These are phyloP conservation scores for Hyperoplus immaculatus DNA, from an alignment of 2,797 vertebrate species.

Conservation along the genomic window DNA sequence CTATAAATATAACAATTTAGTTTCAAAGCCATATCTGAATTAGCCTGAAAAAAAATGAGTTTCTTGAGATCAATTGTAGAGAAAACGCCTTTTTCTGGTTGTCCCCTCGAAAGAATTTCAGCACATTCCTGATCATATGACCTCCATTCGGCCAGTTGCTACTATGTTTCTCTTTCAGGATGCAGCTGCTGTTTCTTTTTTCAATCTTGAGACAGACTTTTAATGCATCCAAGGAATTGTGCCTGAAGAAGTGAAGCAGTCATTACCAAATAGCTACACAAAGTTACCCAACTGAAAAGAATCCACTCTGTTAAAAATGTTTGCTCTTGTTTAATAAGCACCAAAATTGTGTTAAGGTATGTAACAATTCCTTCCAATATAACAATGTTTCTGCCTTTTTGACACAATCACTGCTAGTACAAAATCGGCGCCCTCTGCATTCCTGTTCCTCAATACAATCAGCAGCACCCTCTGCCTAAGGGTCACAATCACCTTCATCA, in stretches of 20 bases:
- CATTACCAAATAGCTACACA: not conserved
- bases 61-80: not conserved
- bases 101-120: not conserved
- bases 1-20: not conserved
- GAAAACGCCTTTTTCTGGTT: not conserved
- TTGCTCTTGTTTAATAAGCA: not conserved
- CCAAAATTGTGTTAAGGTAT: not conserved
- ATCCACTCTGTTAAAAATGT: not conserved
- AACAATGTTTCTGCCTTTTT: not conserved
- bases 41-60: not conserved
- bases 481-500: slow-evolving; percentile 23
- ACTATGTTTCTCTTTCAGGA: not conserved
- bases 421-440: slow-evolving; percentile 2
- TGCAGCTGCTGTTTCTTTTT: not conserved
- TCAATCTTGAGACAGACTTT: not conserved
- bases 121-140: not conserved
- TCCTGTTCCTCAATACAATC: slow-evolving; percentile 24
- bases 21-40: not conserved
- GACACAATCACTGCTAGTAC: not conserved
- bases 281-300: not conserved
- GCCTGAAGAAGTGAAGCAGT: not conserved
- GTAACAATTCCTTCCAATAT: not conserved
- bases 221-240: not conserved
- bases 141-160: too few species aligned
- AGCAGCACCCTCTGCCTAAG: slow-evolving; percentile 23